A percentile compares a stretch with the other conserved stretches of the same genome.
phyloP scores from a whole-genome alignment of 2,888 invertebrate genomes.

The Torymus aiolomorphi region DNA sequence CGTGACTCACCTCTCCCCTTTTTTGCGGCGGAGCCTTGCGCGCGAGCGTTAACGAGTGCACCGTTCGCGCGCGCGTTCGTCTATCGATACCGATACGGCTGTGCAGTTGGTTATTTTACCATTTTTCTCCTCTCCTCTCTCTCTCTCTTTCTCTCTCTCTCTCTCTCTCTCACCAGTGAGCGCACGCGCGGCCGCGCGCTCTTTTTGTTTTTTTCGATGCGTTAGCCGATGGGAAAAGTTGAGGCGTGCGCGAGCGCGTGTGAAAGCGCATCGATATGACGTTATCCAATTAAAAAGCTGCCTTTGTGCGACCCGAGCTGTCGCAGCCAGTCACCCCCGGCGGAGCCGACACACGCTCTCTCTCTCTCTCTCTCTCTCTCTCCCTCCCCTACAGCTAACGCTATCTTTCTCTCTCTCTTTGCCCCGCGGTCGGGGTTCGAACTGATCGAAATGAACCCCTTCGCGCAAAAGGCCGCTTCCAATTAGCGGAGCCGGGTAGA shows the following conservation, averaged over 20 bases:
- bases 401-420: conserved; percentile 11
- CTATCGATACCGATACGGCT: conserved; percentile 61
- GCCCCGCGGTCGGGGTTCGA: conserved; percentile 13
- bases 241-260: conserved; percentile 68
- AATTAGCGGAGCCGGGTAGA: conserved; percentile 60
- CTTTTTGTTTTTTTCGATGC: conserved; percentile 40
- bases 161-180: not conserved
- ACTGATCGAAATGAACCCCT: conserved; percentile 64
- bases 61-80: no score
- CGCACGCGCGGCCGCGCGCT: conserved; percentile 2
- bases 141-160: conserved; percentile 39
- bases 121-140: conserved; percentile 41
- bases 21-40: conserved; percentile 60
- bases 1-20: conserved; percentile 52
- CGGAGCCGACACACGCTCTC: conserved; percentile 40
- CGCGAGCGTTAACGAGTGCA: conserved; percentile 64
- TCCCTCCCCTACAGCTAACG: not conserved
- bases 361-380: conserved; percentile 46
- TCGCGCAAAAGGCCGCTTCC: conserved; percentile 66
- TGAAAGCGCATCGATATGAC: conserved; percentile 69
- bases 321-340: conserved; percentile 62
- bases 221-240: conserved; percentile 67
- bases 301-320: conserved; percentile 68
- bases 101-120: conserved; percentile 60
- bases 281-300: conserved; percentile 74